Conservation (phyloP, 2,797 vertebrate species). For the Remorina albescens region DNA sequence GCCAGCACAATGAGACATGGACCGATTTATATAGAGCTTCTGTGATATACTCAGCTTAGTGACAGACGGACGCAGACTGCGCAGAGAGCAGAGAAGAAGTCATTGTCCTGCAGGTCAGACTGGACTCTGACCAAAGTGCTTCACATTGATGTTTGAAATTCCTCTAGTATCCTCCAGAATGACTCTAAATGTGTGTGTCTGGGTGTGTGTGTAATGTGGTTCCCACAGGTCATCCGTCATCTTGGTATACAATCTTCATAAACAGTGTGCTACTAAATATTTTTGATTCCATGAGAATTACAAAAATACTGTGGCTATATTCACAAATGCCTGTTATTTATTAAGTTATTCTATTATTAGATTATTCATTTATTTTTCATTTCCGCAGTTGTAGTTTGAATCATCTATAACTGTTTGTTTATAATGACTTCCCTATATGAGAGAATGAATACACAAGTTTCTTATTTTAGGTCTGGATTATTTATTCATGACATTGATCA, state of each 20-base stretch:
- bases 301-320: conserved; percentile 26
- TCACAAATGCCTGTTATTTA: conserved; percentile 14
- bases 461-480: conserved; percentile 30
- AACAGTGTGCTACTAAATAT: conserved; percentile 1
- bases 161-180: conserved; percentile 68
- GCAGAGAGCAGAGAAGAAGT: conserved; percentile 69
- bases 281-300: conserved; percentile 15
- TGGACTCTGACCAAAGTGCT: conserved; percentile 57
- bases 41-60: conserved; percentile 72
- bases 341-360: conserved; percentile 1
- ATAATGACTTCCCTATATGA: not conserved
- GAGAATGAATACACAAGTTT: conserved; percentile 8
- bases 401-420: conserved; percentile 42
- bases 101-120: conserved; percentile 79
- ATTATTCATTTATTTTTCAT: conserved; percentile 43
- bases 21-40: conserved; percentile 76
- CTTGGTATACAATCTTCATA: conserved; percentile 8
- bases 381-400: conserved; percentile 4
- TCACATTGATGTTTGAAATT: conserved; percentile 78
- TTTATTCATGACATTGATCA: conserved; percentile 1
- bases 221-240: conserved; percentile 37
- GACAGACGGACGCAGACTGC: conserved; percentile 62
- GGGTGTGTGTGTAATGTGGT: conserved; percentile 14
- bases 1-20: conserved; percentile 75
- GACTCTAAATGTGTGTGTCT: conserved; percentile 29